Percentiles rank a stretch among this genome's conserved stretches.
phyloP scores from a whole-genome alignment of 2,888 invertebrate genomes.

The Apoda limacodes region DNA sequence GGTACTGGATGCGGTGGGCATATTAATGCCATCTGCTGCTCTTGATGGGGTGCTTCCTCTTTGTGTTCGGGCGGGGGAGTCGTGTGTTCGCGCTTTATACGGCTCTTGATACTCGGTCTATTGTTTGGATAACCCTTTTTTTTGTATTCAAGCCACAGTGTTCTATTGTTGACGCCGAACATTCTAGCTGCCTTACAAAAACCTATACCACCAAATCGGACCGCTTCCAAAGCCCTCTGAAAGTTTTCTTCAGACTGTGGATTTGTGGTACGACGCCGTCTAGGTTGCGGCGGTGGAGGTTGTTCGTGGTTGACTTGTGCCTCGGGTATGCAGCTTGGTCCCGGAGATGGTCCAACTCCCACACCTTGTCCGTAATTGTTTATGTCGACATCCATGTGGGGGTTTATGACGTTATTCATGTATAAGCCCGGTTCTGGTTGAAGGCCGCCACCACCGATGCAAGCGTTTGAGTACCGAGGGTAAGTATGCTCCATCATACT shows the following conservation, averaged over 20 bases:
- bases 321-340: slow-evolving; percentile 45
- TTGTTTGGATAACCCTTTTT: slow-evolving; percentile 86
- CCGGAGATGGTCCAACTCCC: slow-evolving; percentile 47
- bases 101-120: slow-evolving; percentile 80
- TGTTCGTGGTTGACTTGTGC: slow-evolving; percentile 32
- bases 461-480: slow-evolving; percentile 78
- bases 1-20: slow-evolving; percentile 75
- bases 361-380: slow-evolving; percentile 49
- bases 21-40: slow-evolving; percentile 66
- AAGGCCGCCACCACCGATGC: slow-evolving; percentile 70
- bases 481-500: slow-evolving; percentile 86
- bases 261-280: slow-evolving; percentile 79
- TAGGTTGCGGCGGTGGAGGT: slow-evolving; percentile 49
- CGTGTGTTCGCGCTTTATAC: slow-evolving; percentile 77
- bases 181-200: slow-evolving; percentile 88
- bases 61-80: slow-evolving; percentile 72
- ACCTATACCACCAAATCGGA: slow-evolving; percentile 84
- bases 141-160: slow-evolving; percentile 87
- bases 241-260: slow-evolving; percentile 88
- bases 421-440: slow-evolving; percentile 70
- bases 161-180: slow-evolving; percentile 88
- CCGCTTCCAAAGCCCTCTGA: slow-evolving; percentile 83
- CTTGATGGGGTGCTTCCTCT: slow-evolving; percentile 37
- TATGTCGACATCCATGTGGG: slow-evolving; percentile 41
- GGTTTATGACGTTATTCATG: slow-evolving; percentile 63